Percentiles rank a stretch among this genome's conserved stretches.
Evolutionary conservation across 2,888 invertebrate species (phyloP).

Genomic region (Galerucella calmariensis): DNA sequence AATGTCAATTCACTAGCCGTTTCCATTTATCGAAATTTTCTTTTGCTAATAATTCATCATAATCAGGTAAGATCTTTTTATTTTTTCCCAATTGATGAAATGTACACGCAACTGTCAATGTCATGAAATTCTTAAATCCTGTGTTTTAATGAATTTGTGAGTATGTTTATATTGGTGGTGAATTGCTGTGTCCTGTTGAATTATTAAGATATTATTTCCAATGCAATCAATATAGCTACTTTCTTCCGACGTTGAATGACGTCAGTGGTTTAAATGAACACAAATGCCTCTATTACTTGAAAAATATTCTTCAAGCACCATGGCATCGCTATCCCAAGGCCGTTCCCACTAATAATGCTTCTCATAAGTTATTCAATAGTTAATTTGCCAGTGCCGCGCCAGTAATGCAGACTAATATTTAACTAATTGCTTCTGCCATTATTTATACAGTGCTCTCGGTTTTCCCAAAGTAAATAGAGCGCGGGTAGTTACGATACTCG

Average conservation of each 20-base stretch:
- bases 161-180: too few species aligned
- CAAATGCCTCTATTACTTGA: constrained; percentile 35
- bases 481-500: background rate
- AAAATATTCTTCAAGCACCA: constrained; percentile 28
- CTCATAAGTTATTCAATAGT: constrained; percentile 60
- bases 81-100: too few species aligned
- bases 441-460: constrained; percentile 55
- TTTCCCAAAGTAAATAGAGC: constrained; percentile 30
- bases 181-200: background rate
- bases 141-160: too few species aligned
- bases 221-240: background rate
- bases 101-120: too few species aligned
- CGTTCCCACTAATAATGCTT: constrained; percentile 29
- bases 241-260: background rate
- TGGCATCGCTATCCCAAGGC: background rate
- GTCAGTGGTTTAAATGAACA: constrained; percentile 32
- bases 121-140: too few species aligned
- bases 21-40: too few species aligned
- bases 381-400: constrained; percentile 60
- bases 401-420: constrained; percentile 65
- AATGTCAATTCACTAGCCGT: too few species aligned
- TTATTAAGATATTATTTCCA: background rate
- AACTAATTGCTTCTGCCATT: constrained; percentile 65
- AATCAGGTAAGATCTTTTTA: too few species aligned
- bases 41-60: too few species aligned